Evolutionary conservation across 2,888 invertebrate genomes (phyloP).

Genomic region (Ophioninae sp.): DNA sequence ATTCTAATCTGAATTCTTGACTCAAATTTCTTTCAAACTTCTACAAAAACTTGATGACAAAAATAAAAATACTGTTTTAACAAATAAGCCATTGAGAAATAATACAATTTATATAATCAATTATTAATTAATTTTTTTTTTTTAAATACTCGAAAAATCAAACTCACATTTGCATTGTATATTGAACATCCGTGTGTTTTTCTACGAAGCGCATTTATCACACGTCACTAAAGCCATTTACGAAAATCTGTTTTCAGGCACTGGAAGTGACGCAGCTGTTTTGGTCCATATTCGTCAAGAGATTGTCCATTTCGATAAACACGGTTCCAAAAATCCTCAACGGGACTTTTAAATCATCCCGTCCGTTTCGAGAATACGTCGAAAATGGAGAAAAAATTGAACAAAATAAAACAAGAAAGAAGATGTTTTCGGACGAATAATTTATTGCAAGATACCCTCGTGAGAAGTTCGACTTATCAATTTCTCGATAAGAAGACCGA

Average conservation of each 20-base stretch:
- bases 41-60: neutral
- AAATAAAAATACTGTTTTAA: neutral
- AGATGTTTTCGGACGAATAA: neutral
- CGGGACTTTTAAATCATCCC: neutral
- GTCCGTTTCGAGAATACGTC: neutral
- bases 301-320: neutral
- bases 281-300: neutral
- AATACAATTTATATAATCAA: neutral
- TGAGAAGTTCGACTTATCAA: conserved; percentile 19
- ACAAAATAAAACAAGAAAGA: conserved; percentile 13
- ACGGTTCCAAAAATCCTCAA: neutral
- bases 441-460: neutral
- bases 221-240: neutral
- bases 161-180: too few relatives aligned
- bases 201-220: neutral
- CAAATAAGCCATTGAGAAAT: neutral
- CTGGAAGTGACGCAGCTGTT: conserved; percentile 58
- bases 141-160: neutral
- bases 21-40: neutral
- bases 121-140: too few relatives aligned
- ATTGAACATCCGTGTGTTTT: too few relatives aligned
- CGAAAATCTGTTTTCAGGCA: conserved; percentile 49
- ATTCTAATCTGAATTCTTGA: too few relatives aligned
- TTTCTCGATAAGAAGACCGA: conserved; percentile 4
- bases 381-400: neutral